These are phyloP conservation scores for Cyphotilapia sp. DNA, from an alignment of 2,113 vertebrate species.

Conservation along the genomic window DNA sequence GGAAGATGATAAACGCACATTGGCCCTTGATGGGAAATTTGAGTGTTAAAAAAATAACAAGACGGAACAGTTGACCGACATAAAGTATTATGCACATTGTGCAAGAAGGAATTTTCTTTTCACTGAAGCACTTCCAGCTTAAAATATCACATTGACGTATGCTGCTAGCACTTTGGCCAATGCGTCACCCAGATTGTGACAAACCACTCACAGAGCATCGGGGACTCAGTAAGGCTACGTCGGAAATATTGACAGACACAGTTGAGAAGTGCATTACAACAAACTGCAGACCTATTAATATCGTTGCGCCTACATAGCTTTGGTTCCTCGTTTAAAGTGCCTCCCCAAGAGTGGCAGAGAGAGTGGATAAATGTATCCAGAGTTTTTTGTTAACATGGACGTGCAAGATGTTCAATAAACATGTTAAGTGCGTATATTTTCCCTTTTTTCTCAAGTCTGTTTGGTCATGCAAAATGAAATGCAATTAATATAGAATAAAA, in stretches of 20 bases:
- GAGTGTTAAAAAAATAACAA: not conserved
- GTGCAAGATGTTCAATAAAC: not conserved
- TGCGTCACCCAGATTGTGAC: not conserved
- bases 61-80: fast-evolving
- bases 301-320: not conserved
- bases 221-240: fast-evolving
- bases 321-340: not conserved
- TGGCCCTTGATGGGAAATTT: fast-evolving
- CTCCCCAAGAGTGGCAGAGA: not conserved
- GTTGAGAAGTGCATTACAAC: not conserved
- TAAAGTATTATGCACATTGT: not conserved
- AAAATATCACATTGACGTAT: not conserved
- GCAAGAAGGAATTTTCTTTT: not conserved
- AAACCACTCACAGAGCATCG: not conserved
- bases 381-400: not conserved
- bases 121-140: not conserved
- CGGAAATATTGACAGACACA: not conserved
- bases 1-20: not conserved
- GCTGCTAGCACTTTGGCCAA: not conserved
- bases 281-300: not conserved
- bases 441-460: not conserved
- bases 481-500: not conserved
- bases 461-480: not conserved
- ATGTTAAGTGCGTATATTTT: not conserved
- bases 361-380: not conserved